phyloP scores from a whole-genome alignment of 1,140 invertebrate species.

The Acromyrmex echinatior region DNA sequence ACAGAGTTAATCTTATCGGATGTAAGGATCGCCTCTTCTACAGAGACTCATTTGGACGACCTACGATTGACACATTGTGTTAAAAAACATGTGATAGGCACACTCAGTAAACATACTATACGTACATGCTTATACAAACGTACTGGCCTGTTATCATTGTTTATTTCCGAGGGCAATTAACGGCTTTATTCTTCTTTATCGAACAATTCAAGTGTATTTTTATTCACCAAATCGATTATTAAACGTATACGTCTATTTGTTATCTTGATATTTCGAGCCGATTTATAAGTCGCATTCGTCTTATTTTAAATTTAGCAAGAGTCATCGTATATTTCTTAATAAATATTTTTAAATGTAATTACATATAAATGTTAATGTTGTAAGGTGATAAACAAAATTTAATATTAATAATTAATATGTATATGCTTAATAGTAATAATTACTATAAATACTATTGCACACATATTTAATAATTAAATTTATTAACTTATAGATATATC shows the following conservation, averaged over 20 bases:
- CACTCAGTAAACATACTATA: constrained; percentile 35
- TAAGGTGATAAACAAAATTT: background rate
- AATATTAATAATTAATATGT: background rate
- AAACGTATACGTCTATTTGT: background rate
- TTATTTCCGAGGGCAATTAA: constrained; percentile 31
- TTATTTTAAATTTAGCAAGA: background rate
- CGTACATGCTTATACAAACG: background rate
- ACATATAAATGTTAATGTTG: background rate
- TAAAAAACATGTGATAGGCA: constrained; percentile 15
- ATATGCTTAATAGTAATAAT: background rate
- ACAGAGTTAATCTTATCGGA: background rate
- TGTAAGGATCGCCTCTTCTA: background rate
- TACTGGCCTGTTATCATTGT: constrained; percentile 17
- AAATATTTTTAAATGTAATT: background rate
- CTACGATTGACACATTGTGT: background rate
- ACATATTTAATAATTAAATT: constrained; percentile 7
- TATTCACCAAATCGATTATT: constrained; percentile 5
- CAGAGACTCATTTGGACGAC: background rate
- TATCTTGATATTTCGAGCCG: background rate
- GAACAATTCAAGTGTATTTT: background rate
- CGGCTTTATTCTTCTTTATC: constrained; percentile 25
- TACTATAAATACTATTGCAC: background rate
- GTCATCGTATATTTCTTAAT: background rate
- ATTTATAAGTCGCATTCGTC: background rate
- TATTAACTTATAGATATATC: background rate